These are phyloP conservation scores for Prunella fulvescens DNA, from an alignment of 2,113 vertebrate species.

Conservation along the genomic window DNA sequence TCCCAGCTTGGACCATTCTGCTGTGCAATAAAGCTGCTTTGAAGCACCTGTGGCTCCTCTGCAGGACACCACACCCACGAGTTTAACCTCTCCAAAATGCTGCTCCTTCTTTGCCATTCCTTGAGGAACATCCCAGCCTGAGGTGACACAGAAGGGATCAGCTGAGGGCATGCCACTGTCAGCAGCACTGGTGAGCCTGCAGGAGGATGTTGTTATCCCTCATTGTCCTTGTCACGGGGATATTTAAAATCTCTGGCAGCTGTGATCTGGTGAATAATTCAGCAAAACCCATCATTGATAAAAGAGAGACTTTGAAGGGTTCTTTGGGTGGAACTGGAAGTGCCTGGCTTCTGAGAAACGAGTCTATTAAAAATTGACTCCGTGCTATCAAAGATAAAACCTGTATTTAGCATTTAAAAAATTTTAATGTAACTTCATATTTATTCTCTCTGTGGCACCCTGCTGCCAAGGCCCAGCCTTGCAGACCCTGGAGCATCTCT, in stretches of 20 bases:
- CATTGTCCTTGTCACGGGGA: background rate
- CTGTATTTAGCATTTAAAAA: background rate
- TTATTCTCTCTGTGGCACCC: background rate
- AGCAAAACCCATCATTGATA: background rate
- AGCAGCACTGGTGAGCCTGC: background rate
- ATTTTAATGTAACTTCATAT: background rate
- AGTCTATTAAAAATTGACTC: conserved; percentile 16
- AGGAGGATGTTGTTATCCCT: background rate
- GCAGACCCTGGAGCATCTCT: background rate
- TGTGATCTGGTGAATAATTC: conserved; percentile 48
- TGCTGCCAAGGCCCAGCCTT: background rate
- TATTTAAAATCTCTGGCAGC: conserved; percentile 20
- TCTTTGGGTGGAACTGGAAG: background rate
- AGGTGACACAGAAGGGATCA: background rate
- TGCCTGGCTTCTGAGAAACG: background rate
- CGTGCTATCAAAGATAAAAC: background rate
- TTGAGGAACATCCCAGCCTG: rapidly evolving
- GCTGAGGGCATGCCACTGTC: background rate
- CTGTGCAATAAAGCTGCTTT: background rate
- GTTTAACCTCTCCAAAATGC: background rate
- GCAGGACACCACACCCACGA: background rate
- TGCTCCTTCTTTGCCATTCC: background rate
- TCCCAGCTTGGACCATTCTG: background rate
- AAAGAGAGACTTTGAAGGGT: conserved; percentile 38
- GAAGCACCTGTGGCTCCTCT: background rate